Evolutionary conservation across 2,888 invertebrate genomes (phyloP), one percentile per base, ranked within the genome.

Genomic region (Mycalesis mineus): DNA sequence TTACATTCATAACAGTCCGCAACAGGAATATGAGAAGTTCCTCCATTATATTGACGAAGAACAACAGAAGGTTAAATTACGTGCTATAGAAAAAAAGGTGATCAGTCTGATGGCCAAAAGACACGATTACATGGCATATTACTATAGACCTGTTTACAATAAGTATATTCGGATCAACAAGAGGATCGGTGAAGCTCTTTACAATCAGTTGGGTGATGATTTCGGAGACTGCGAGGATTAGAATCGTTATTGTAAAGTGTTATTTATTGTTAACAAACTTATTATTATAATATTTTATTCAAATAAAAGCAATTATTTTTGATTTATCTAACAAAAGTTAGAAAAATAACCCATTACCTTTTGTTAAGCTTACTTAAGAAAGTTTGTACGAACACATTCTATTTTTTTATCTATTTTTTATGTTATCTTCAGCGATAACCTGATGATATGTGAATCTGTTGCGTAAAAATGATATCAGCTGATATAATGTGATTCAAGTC

Each of bases 1-100:
- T 29, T 94, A 96, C 71, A 67, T 95, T 0, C 91, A 91, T 52
- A 80, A 81, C 44, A 92, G 91, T 59, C 94, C 94, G 0, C 96
- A 97, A 77, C 93, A 96, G 87, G 88, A 94, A 22, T 97, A 98
- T 80, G 97, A 98, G 75, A 96, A 95, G 74, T 92, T 91, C 69
- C 77, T 95, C 77, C 94, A 95, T 75, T 84, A 90, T 61, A 68
- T 95, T 1, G 93, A 91, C 73, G 93, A 94, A 71, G 94, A 95
- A 77, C 86, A 91, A 40, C 95, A 96, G 73, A 92, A 77, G 58
- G 72, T 72, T 1, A 86, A 78, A 68, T 39, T 91, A 1, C 93
- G 94, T 64, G 62, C 69, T 56, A 80, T 96, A 2, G 94, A 95
- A 72, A 75, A 82, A 0, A 73, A 92, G 65, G 91, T 97, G 5